These are phyloP conservation scores for Danaus chrysippus DNA, from an alignment of 2,888 invertebrate genomes.

Conservation along the genomic window DNA sequence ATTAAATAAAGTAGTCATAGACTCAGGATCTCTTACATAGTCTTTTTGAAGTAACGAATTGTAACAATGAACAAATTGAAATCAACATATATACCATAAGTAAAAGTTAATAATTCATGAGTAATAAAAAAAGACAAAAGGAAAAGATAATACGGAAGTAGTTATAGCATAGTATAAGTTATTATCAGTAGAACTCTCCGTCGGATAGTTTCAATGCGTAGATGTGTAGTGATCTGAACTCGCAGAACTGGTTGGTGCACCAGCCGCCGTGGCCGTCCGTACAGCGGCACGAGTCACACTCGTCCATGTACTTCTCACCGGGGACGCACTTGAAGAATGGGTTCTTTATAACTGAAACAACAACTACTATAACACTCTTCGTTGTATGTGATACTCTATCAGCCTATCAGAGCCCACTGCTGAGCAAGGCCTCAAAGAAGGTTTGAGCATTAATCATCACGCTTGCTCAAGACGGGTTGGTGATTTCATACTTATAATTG, in stretches of 20 bases:
- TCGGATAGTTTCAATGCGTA: constrained; percentile 69
- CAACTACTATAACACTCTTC: neutral
- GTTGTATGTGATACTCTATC: no score
- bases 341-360: constrained; percentile 64
- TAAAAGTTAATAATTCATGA: no score
- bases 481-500: no score
- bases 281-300: constrained; percentile 73
- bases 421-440: no score
- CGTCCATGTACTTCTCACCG: constrained; percentile 75
- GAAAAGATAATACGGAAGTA: neutral
- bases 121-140: neutral
- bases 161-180: neutral
- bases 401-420: no score
- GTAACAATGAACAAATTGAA: no score
- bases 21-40: no score
- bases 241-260: constrained; percentile 73
- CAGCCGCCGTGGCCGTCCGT: constrained; percentile 67
- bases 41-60: no score
- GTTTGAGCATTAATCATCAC: no score
- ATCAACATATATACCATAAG: no score
- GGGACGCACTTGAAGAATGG: constrained; percentile 74
- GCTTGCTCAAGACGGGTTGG: no score
- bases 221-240: constrained; percentile 63
- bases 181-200: constrained; percentile 52
- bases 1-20: no score